Conservation (phyloP, 1,140 invertebrate species). For the Neuroterus valhalla region DNA sequence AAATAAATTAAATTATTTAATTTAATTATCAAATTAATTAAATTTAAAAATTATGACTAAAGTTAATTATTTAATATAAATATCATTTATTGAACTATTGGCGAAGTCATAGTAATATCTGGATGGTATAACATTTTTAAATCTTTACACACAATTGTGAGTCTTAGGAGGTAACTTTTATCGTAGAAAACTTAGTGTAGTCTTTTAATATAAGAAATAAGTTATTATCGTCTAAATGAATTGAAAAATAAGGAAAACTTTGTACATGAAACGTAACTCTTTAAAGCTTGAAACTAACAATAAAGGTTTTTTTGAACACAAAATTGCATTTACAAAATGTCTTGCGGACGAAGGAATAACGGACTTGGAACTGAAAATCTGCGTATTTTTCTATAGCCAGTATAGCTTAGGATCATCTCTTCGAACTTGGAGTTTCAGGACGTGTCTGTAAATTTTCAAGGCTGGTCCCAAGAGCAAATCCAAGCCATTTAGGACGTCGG, state of each 20-base stretch:
- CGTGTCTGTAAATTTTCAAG: constrained; percentile 88
- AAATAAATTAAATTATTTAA: too few relatives aligned
- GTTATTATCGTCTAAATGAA: constrained; percentile 3
- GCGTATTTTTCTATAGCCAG: constrained; percentile 75
- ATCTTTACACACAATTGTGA: constrained; percentile 10
- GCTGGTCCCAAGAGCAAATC: constrained; percentile 89
- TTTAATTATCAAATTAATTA: too few relatives aligned
- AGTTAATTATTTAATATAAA: constrained; percentile 15
- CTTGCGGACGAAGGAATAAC: too few relatives aligned
- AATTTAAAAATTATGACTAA: too few relatives aligned
- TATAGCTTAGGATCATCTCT: constrained; percentile 82
- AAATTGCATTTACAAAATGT: too few relatives aligned
- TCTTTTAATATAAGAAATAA: neutral
- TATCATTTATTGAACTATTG: constrained; percentile 5
- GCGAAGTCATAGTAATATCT: neutral
- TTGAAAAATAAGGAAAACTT: neutral
- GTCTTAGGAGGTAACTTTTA: neutral
- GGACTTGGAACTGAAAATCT: constrained; percentile 10
- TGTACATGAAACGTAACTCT: too few relatives aligned
- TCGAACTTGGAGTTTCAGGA: constrained; percentile 82
- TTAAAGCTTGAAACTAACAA: too few relatives aligned
- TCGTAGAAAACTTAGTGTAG: neutral
- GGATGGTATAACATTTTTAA: constrained; percentile 3
- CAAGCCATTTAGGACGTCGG: constrained; percentile 86
- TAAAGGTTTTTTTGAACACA: too few relatives aligned